Evolutionary conservation across 1,140 invertebrate species (phyloP), one percentile per base, ranked within the genome.

Genomic region (Macrobrachium nipponense): DNA sequence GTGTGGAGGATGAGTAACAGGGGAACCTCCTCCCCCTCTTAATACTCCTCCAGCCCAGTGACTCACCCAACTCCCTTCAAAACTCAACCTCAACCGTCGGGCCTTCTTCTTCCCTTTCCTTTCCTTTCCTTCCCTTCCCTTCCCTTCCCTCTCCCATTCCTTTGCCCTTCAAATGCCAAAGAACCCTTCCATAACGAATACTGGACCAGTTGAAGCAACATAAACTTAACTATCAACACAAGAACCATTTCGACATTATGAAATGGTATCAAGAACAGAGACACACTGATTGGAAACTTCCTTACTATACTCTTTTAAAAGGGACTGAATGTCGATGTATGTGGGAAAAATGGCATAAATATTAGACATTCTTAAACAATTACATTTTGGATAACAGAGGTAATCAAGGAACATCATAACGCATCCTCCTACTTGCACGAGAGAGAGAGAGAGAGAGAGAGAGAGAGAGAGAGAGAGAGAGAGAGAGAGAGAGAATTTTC

Each of bases 1-100:
- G 51, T 27, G 70, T 20, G 70, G 70, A 73, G 70, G 70, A 36
- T n/a, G 70, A 27, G 70, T 17, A 73, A 18, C n/a, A 73, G 70
- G 70, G 23, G 11, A 36, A 27, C 70, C 70, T 18, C 23, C 23
- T 10, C 23, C 51, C 18, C 27, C 6, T 36, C 27, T 44, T 44
- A 17, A 36, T 72, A 27, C 70, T 27, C 20, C 15, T 23, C 12
- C 70, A 20, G 11, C 23, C 70, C 44, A 18, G 11, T 27, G 12
- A 10, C 51, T 73, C 70, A 23, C 51, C 51, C 70, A 7, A 36
- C 51, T 73, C 70, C 70, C 27, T 36, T 23, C 20, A 73, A 73
- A 17, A 73, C 23, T 18, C 36, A 44, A 73, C 70, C 36, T 14
- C 18, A 73, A 18, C 17, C 70, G 27, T 44, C 23, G 23, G 17